phyloP scores from a whole-genome alignment of 2,888 invertebrate species.

The Crematogaster levior region DNA sequence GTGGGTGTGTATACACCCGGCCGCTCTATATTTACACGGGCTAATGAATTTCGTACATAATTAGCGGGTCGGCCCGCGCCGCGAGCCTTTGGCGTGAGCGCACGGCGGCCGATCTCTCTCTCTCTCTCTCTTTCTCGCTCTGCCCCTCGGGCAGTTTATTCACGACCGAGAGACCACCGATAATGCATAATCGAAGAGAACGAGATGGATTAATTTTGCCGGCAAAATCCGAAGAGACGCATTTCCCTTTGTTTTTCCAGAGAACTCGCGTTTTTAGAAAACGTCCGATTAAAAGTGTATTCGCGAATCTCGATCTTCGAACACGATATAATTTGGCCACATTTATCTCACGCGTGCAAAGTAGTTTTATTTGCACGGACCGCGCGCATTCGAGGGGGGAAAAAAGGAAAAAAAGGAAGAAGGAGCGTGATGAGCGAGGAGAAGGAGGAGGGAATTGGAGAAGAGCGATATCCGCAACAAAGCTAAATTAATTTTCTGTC shows the following conservation, averaged over 20 bases:
- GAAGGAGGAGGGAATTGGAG: background rate
- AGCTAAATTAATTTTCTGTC: conserved; percentile 56
- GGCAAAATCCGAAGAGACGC: background rate
- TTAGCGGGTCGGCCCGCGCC: conserved; percentile 63
- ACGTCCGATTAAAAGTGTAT: background rate
- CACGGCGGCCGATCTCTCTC: background rate
- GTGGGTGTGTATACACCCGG: background rate
- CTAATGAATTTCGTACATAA: conserved; percentile 82
- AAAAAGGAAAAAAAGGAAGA: background rate
- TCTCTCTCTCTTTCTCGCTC: conserved; percentile 1
- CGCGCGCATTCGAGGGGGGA: background rate
- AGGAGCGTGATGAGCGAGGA: background rate
- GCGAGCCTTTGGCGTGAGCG: conserved; percentile 38
- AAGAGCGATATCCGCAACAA: conserved; percentile 39
- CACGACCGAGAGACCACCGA: background rate
- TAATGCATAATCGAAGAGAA: conserved; percentile 22
- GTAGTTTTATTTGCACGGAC: background rate
- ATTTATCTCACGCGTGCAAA: background rate
- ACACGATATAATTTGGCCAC: background rate
- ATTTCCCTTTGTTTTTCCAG: background rate
- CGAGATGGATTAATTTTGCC: conserved; percentile 6
- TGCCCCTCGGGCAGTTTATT: conserved; percentile 37
- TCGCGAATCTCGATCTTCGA: background rate
- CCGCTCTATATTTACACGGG: conserved; percentile 75
- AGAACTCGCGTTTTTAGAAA: background rate